Evolutionary conservation across 2,888 invertebrate species (phyloP).

Genomic region (Himalopsyche tibetana): DNA sequence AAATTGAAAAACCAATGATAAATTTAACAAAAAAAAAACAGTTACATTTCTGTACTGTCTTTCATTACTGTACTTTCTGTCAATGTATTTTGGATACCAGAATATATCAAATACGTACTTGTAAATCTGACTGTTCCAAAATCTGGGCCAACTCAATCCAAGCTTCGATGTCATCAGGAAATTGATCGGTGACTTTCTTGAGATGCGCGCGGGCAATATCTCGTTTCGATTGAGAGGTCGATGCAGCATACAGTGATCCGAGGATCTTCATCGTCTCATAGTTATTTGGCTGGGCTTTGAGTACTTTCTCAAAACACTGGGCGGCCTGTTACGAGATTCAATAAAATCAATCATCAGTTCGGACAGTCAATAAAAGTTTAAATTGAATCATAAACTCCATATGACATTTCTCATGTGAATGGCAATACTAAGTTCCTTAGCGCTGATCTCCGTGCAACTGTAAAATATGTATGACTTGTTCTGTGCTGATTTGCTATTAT

Average conservation of each 20-base stretch:
- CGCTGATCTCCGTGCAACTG: no score
- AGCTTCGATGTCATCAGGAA: slow-evolving; percentile 98
- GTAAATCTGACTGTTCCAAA: slow-evolving; percentile 94
- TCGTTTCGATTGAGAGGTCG: slow-evolving; percentile 90
- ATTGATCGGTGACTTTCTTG: slow-evolving; percentile 96
- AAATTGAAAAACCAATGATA: no score
- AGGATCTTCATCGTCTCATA: slow-evolving; percentile 99
- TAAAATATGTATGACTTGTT: no score
- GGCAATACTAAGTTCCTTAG: no score
- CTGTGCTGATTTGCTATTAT: no score
- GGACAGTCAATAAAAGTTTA: no score
- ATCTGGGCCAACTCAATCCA: slow-evolving; percentile 99
- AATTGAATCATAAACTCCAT: no score
- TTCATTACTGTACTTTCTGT: no score
- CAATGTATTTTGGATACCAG: not conserved
- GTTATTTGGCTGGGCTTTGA: slow-evolving; percentile 97
- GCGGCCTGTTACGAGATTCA: slow-evolving; percentile 83
- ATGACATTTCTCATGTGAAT: no score
- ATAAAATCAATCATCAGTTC: no score
- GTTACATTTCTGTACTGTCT: no score
- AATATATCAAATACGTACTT: slow-evolving; percentile 70
- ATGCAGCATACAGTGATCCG: slow-evolving; percentile 96
- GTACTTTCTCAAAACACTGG: slow-evolving; percentile 98
- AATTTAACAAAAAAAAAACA: no score
- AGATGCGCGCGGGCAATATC: slow-evolving; percentile 96